Conservation (phyloP, 1,140 invertebrate species). For the Hydropsyche tenuis region DNA sequence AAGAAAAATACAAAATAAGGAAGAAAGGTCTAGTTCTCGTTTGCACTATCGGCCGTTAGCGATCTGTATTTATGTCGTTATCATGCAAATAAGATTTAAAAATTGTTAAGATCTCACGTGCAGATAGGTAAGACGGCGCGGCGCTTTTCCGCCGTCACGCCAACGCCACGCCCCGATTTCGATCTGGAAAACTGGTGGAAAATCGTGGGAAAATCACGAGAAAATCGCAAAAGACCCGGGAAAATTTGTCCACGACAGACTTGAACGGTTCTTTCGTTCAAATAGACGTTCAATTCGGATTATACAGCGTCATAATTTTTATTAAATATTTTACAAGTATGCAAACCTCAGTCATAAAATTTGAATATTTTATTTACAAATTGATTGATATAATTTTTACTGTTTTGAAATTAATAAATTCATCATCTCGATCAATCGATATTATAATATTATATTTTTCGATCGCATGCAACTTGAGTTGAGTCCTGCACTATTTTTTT, state of each 20-base stretch:
- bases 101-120: conserved; percentile 38
- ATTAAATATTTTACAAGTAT: no score
- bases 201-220: conserved; percentile 13
- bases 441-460: no score
- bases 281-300: no score
- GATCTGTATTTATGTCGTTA: conserved; percentile 40
- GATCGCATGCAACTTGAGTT: no score
- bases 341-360: no score
- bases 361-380: no score
- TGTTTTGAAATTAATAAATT: no score
- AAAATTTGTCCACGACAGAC: not conserved
- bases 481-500: no score
- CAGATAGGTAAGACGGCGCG: conserved; percentile 11
- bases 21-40: not conserved
- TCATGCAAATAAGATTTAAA: conserved; percentile 41
- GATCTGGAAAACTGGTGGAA: conserved; percentile 9
- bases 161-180: conserved; percentile 27
- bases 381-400: no score
- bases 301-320: no score
- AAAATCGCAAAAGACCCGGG: not conserved
- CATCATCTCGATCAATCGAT: no score
- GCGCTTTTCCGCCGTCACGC: conserved; percentile 37
- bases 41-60: conserved; percentile 25
- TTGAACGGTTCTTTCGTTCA: not conserved
- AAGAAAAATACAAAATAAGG: not conserved